phyloP scores from a whole-genome alignment of 2,797 vertebrate genomes.

The Botia almorhae region DNA sequence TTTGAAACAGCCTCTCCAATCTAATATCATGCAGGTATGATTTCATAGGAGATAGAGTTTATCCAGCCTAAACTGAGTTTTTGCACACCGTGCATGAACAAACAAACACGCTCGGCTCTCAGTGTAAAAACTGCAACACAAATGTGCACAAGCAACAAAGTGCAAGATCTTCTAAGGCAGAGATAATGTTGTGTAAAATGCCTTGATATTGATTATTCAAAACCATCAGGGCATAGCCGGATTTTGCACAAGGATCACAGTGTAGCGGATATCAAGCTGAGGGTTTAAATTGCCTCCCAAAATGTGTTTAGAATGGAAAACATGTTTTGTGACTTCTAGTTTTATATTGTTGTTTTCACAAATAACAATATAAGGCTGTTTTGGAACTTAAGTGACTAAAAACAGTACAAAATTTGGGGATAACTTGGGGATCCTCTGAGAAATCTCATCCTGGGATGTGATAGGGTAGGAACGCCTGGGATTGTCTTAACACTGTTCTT shows the following conservation, averaged over 20 bases:
- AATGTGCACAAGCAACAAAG: conserved; percentile 30
- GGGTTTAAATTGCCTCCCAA: conserved; percentile 25
- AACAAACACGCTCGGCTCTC: conserved; percentile 3
- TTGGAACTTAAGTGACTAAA: neutral
- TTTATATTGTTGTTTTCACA: neutral
- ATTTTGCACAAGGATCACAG: conserved; percentile 28
- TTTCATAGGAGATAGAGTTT: neutral
- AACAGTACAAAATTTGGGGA: too few species aligned
- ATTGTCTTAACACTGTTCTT: neutral
- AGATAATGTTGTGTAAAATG: conserved; percentile 46
- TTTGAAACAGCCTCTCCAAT: conserved; percentile 21
- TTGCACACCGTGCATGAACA: neutral
- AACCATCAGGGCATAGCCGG: conserved; percentile 17
- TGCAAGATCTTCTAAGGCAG: conserved; percentile 24
- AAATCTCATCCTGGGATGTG: neutral
- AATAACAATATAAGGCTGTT: neutral
- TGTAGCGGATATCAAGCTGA: conserved; percentile 39
- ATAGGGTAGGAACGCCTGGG: neutral
- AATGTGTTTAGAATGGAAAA: conserved; percentile 25
- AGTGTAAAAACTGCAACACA: neutral
- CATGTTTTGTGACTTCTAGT: conserved; percentile 10
- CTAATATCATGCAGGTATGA: conserved; percentile 5
- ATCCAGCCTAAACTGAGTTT: neutral
- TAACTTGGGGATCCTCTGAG: neutral
- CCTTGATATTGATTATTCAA: conserved; percentile 40